These are phyloP conservation scores for Drosophila longiperda DNA, from an alignment of 2,888 invertebrate genomes.

Conservation along the genomic window DNA sequence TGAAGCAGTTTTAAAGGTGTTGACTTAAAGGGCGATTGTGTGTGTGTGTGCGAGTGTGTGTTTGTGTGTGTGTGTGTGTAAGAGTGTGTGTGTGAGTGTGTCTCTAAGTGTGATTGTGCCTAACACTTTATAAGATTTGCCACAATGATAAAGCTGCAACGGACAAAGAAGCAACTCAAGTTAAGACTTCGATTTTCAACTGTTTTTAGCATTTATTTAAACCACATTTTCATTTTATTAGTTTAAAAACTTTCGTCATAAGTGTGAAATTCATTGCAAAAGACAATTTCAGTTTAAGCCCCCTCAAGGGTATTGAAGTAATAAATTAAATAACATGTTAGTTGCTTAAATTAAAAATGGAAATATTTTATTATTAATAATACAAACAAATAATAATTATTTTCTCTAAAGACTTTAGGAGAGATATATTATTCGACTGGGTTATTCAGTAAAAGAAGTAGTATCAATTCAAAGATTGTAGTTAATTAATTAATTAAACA, in stretches of 20 bases:
- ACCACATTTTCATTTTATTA: constrained; percentile 7
- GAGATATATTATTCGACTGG: too few species aligned
- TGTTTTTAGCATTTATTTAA: constrained; percentile 35
- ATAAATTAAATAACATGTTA: not conserved
- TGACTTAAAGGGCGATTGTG: constrained; percentile 16
- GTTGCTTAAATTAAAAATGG: fast-evolving
- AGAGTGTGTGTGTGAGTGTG: not conserved
- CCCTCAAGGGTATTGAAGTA: not conserved
- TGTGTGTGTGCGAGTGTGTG: constrained; percentile 3
- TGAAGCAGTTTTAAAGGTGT: constrained; percentile 34
- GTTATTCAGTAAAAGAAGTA: not conserved
- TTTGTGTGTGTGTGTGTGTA: not conserved
- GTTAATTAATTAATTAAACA: not conserved
- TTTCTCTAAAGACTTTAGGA: too few species aligned
- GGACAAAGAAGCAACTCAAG: constrained; percentile 20
- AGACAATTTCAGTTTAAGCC: not conserved
- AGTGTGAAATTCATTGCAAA: not conserved
- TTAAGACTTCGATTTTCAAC: constrained; percentile 22
- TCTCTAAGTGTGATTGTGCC: not conserved
- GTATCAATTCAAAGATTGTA: not conserved
- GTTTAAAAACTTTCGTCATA: not conserved
- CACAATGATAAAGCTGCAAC: constrained; percentile 27
- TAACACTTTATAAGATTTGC: constrained; percentile 51
- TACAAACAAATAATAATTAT: too few species aligned
- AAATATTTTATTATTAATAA: not conserved